Evolutionary conservation across 2,797 vertebrate genomes (phyloP).

Genomic region (Poliocrania exsul): DNA sequence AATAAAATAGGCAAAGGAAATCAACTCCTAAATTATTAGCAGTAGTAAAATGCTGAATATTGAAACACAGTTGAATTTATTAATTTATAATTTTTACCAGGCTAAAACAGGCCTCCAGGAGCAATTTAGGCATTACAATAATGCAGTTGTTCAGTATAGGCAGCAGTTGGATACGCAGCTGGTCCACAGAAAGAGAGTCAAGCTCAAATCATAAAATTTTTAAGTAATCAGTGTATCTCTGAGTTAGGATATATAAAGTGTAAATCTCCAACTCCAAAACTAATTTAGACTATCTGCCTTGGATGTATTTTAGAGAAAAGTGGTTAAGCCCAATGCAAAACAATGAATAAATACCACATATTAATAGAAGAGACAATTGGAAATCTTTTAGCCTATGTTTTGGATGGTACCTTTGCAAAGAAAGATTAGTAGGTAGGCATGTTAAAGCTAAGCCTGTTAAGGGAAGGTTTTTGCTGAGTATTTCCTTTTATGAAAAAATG

Average conservation of each 20-base stretch:
- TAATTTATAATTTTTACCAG: slow-evolving; percentile 42
- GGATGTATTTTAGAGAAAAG: slow-evolving; percentile 37
- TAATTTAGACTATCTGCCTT: neutral
- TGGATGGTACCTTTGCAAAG: neutral
- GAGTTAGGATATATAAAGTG: neutral
- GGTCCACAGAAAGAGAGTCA: neutral
- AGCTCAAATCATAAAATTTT: neutral
- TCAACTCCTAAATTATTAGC: slow-evolving; percentile 56
- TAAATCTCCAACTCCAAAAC: neutral
- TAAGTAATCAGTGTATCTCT: neutral
- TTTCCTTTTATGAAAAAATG: neutral
- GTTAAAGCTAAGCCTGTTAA: neutral
- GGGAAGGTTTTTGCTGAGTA: neutral
- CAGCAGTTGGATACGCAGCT: neutral
- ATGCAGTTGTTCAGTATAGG: neutral
- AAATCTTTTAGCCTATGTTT: neutral
- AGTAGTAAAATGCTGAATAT: slow-evolving; percentile 47
- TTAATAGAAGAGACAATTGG: neutral
- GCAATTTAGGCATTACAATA: slow-evolving; percentile 34
- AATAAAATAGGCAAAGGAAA: slow-evolving; percentile 57
- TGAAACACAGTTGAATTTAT: slow-evolving; percentile 40
- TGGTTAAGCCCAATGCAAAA: neutral
- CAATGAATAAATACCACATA: neutral
- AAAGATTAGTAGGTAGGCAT: neutral
- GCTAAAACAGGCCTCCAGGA: slow-evolving; percentile 59